phyloP scores from a whole-genome alignment of 2,888 invertebrate species.

The Ophraella communa region DNA sequence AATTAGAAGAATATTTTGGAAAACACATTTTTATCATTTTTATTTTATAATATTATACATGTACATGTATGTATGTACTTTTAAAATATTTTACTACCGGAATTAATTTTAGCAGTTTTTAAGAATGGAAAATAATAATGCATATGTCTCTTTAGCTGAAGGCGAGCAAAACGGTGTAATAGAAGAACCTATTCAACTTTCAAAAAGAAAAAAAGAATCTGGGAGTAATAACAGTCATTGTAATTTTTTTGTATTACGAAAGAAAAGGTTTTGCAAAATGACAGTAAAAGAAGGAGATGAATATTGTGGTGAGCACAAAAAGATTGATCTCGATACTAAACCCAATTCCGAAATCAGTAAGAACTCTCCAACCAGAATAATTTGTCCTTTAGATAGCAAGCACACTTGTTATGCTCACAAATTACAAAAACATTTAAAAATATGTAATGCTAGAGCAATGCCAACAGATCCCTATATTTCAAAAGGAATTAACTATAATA shows the following conservation, averaged over 20 bases:
- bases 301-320: conserved; percentile 76
- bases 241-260: conserved; percentile 71
- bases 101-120: too few species aligned
- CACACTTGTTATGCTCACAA: conserved; percentile 75
- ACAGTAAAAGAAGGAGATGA: conserved; percentile 70
- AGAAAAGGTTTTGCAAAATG: conserved; percentile 80
- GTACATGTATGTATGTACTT: too few species aligned
- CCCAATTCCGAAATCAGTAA: conserved; percentile 35
- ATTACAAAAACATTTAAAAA: conserved; percentile 71
- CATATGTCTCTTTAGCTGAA: background rate
- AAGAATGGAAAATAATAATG: background rate
- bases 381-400: conserved; percentile 76
- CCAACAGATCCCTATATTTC: conserved; percentile 64
- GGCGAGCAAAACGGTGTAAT: background rate
- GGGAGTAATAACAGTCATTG: conserved; percentile 53
- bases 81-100: too few species aligned
- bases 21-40: too few species aligned
- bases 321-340: conserved; percentile 50
- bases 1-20: too few species aligned
- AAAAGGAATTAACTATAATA: conserved; percentile 61
- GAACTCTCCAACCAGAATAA: conserved; percentile 62
- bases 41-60: too few species aligned
- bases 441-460: conserved; percentile 73
- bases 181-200: background rate
- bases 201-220: background rate